Evolutionary conservation across 2,888 invertebrate species (phyloP).

Genomic region (Resseliella maxima): DNA sequence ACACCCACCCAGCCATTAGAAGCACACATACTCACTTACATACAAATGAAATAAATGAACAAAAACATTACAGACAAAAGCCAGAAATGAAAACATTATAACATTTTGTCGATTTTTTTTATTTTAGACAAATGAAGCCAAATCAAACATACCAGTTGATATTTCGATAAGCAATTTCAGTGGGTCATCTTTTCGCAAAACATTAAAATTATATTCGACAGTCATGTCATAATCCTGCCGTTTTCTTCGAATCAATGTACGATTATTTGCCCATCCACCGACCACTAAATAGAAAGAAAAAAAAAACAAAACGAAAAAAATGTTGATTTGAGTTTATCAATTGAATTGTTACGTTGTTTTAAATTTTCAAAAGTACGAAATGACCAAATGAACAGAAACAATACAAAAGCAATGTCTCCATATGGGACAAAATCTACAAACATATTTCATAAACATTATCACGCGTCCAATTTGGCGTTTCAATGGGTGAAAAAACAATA

Average conservation of each 20-base stretch:
- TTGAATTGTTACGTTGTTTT: too few relatives aligned
- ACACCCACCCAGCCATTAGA: too few relatives aligned
- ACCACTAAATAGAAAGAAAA: constrained; percentile 1
- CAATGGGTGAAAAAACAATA: constrained; percentile 35
- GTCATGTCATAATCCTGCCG: constrained; percentile 35
- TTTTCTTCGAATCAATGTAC: constrained; percentile 39
- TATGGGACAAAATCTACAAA: neutral
- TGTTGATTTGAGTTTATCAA: too few relatives aligned
- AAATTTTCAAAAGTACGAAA: too few relatives aligned
- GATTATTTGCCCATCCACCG: constrained; percentile 32
- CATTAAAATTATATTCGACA: neutral
- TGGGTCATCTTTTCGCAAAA: constrained; percentile 35
- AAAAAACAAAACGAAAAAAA: neutral
- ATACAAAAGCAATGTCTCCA: neutral
- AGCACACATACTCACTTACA: too few relatives aligned
- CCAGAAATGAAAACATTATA: neutral
- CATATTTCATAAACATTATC: constrained; percentile 53
- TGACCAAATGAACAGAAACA: neutral
- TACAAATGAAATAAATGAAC: too few relatives aligned
- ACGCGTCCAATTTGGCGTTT: neutral
- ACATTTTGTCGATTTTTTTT: too few relatives aligned
- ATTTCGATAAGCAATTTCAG: constrained; percentile 40
- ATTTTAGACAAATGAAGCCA: too few relatives aligned
- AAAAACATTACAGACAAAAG: neutral
- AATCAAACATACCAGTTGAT: neutral